Evolutionary conservation across 2,113 vertebrate species (phyloP).

Genomic region (Numida meleagris): DNA sequence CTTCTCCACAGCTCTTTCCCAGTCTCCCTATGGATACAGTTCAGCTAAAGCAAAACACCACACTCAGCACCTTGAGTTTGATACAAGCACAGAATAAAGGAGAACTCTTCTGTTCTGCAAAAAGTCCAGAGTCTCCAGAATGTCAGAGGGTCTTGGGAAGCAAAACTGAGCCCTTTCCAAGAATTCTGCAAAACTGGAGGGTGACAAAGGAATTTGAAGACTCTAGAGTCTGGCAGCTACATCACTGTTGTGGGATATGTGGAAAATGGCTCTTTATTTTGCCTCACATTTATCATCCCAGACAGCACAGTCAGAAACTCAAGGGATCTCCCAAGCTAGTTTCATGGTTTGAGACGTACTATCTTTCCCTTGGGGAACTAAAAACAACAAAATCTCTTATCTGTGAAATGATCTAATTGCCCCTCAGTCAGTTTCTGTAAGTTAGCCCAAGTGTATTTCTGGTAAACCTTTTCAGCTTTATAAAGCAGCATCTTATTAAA

Average conservation of each 20-base stretch:
- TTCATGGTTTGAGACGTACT: not conserved
- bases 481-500: not conserved
- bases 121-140: accelerated
- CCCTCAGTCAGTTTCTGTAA: not conserved
- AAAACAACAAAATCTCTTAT: not conserved
- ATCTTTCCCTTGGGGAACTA: not conserved
- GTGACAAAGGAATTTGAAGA: not conserved
- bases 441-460: not conserved
- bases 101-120: not conserved
- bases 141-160: not conserved
- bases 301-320: not conserved
- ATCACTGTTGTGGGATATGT: accelerated
- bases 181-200: not conserved
- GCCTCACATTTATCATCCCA: not conserved
- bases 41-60: not conserved
- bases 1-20: not conserved
- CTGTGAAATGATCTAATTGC: not conserved
- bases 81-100: not conserved
- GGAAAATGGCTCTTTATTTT: not conserved
- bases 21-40: not conserved
- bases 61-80: not conserved
- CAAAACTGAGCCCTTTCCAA: not conserved
- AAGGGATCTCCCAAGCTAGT: not conserved
- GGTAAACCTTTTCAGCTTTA: not conserved
- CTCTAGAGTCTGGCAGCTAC: not conserved